Evolutionary conservation across 2,113 vertebrate species (phyloP), one percentile per base, ranked within the genome.

Genomic region (Mustela nigripes): DNA sequence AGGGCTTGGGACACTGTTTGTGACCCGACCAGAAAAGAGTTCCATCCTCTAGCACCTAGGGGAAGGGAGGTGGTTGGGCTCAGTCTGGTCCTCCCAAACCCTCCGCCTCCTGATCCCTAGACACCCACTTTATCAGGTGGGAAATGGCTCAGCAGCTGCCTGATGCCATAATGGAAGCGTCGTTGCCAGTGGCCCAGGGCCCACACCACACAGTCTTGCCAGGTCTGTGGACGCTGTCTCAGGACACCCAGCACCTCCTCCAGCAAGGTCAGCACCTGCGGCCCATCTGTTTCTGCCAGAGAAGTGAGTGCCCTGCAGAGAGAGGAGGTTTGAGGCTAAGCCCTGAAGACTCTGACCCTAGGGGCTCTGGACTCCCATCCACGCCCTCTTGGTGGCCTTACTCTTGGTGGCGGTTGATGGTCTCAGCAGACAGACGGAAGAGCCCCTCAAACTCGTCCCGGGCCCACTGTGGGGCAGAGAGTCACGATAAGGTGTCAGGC

Each of bases 141-240:
- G 85, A 99, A 99, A 95, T 91, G 98, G 95, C 98, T 98, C 95
- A 99, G 98, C 60, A 99, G 98, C 87, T 99, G 98, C 12, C 1
- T 4, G 88, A 99, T 98, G 26, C 98, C 94, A 2, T 99, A 95
- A 95, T 93, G 98, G 94, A 98, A 99, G 31, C 99, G 80, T 0
- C 92, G 98, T 87, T 99, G 98, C 99, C 99, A 99, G 74, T 98
- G 98, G 91, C 97, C 93, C 1, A 98, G 98, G 39, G 99, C 99
- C 99, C 99, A 99, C 36, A 21, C n/a, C 62, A 99, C 98, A 18
- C 99, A 99, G 97, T 99, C 98, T 5, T 81, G 79, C 99, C 99
- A 99, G 97, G 50, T 93, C 8, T 10, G 63, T 4, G 99, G 99
- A 53, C 97, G 98, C 24, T 79, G 73, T 28, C 24, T 71, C 69